Conservation (phyloP, 2,797 vertebrate genomes). For the Phataginus tricuspis region DNA sequence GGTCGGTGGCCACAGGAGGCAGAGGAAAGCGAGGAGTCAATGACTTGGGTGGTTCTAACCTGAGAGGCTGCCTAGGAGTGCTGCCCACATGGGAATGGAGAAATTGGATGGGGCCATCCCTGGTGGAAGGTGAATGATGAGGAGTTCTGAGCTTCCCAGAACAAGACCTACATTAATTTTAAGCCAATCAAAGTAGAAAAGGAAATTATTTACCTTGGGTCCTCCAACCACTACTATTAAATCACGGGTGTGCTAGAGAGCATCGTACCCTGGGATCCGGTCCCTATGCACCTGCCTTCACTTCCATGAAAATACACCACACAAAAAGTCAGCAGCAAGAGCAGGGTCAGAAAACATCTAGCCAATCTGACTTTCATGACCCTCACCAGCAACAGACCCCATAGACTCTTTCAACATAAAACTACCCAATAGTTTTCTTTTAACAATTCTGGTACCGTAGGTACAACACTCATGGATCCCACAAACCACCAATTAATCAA, state of each 20-base stretch:
- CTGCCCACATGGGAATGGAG: conserved; percentile 12
- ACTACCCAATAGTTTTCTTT: neutral
- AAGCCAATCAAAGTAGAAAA: neutral
- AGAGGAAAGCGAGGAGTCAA: conserved; percentile 37
- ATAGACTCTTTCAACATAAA: neutral
- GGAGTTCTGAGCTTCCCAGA: neutral
- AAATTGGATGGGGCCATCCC: neutral
- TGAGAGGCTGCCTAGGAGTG: neutral
- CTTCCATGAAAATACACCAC: neutral
- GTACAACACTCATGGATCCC: neutral
- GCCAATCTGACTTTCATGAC: neutral
- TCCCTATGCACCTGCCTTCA: neutral
- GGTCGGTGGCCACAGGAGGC: neutral
- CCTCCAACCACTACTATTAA: neutral
- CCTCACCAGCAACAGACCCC: neutral
- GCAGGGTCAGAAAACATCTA: neutral
- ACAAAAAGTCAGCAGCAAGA: neutral
- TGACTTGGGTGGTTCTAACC: conserved; percentile 56
- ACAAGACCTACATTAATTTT: conserved; percentile 12
- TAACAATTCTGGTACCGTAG: neutral
- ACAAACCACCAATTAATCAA: neutral
- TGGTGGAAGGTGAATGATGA: neutral
- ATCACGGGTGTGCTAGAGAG: neutral
- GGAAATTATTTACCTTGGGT: neutral
- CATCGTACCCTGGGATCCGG: neutral